Percentiles rank a stretch among this genome's conserved stretches.
phyloP scores from a whole-genome alignment of 2,113 vertebrate genomes.

The Oxygymnocypris stewartii region DNA sequence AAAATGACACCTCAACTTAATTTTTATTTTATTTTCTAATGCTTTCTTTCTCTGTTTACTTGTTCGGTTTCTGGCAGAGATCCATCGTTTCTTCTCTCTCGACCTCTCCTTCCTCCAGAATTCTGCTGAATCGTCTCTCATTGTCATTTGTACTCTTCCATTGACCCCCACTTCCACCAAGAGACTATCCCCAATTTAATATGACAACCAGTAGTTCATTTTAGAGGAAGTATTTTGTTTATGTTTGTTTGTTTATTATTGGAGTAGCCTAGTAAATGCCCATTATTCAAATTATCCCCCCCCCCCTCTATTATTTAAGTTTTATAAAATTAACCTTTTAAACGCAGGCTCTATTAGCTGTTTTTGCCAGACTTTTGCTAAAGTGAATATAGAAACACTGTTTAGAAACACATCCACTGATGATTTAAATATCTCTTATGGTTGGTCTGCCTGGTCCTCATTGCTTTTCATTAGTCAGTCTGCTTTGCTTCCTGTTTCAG shows the following conservation, averaged over 20 bases:
- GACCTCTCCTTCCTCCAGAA: conserved; percentile 8
- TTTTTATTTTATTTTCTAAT: not conserved
- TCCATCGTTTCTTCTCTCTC: conserved; percentile 19
- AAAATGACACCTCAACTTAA: not conserved
- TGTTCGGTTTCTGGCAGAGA: conserved; percentile 16
- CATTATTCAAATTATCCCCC: not conserved
- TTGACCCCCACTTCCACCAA: not conserved
- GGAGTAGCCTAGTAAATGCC: not conserved
- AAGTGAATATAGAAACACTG: not conserved
- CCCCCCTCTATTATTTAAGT: not conserved
- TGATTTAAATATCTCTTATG: not conserved
- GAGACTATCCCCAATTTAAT: not conserved
- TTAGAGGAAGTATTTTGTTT: not conserved
- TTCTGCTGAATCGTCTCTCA: conserved; percentile 47
- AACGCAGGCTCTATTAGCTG: not conserved
- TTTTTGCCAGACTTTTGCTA: not conserved
- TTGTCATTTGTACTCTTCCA: conserved; percentile 10
- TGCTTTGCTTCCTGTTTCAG: conserved; percentile 50
- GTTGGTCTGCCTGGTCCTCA: conserved; percentile 15
- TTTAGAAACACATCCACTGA: not conserved
- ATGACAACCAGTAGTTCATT: not conserved
- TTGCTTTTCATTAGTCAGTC: conserved; percentile 45
- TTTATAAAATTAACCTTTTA: not conserved
- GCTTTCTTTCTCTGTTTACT: not conserved
- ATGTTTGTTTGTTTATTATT: too few relatives aligned